Percentiles rank a stretch among this genome's conserved stretches.
phyloP scores from a whole-genome alignment of 2,113 vertebrate species.

The Arizona elegans region DNA sequence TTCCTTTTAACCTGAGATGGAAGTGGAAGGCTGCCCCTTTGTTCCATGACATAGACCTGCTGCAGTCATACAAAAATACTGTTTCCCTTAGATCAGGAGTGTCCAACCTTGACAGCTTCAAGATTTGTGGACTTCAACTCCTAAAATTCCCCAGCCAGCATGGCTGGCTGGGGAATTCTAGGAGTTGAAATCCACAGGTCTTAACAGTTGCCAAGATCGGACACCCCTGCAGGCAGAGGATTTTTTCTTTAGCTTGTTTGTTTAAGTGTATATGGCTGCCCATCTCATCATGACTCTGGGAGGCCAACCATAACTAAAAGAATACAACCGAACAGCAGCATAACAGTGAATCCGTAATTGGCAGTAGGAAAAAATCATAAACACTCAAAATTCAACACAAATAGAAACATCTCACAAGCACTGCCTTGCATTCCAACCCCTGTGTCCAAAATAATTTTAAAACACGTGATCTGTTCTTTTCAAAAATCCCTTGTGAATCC shows the following conservation, averaged over 20 bases:
- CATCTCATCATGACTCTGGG: background rate
- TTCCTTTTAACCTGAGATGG: background rate
- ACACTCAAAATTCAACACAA: background rate
- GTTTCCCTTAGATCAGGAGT: background rate
- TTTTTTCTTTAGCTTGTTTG: background rate
- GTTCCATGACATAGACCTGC: background rate
- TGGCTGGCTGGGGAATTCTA: too few species aligned
- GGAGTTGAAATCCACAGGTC: too few species aligned
- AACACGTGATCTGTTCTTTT: background rate
- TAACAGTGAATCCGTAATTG: background rate
- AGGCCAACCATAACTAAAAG: background rate
- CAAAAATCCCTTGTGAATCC: background rate
- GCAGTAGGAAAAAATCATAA: background rate
- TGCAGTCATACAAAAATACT: background rate
- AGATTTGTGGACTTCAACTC: too few species aligned
- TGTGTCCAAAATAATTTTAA: background rate
- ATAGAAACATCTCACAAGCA: background rate
- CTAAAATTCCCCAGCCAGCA: too few species aligned
- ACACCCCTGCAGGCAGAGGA: background rate
- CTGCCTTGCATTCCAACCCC: background rate
- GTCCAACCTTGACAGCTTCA: background rate
- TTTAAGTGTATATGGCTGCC: background rate
- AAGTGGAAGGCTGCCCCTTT: background rate
- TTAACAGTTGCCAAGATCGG: background rate
- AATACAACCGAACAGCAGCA: background rate